These are phyloP conservation scores for Ataeniobius toweri DNA, from an alignment of 2,797 vertebrate species.

Conservation along the genomic window DNA sequence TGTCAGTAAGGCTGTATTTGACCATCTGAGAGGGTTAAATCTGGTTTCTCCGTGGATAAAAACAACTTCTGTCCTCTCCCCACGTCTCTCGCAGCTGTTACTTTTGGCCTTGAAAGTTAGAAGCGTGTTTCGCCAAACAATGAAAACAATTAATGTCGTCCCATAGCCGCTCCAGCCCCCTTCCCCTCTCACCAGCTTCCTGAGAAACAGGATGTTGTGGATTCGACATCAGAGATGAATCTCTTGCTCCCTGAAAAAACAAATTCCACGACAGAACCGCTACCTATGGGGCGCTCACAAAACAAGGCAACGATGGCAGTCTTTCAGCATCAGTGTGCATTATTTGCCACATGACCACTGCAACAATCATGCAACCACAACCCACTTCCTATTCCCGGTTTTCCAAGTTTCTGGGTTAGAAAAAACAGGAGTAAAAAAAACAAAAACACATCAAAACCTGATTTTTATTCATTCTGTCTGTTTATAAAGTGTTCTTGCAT, in stretches of 20 bases:
- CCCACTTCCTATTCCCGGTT: conserved; percentile 43
- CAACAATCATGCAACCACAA: conserved; percentile 46
- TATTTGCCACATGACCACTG: conserved; percentile 19
- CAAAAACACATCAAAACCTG: background rate
- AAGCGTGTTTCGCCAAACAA: conserved; percentile 64
- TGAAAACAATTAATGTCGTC: conserved; percentile 69
- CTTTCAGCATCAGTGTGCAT: conserved; percentile 5
- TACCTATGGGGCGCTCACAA: conserved; percentile 6
- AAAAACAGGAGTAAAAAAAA: background rate
- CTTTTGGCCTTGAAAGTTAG: conserved; percentile 64
- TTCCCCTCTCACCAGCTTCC: conserved; percentile 63
- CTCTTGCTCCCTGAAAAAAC: conserved; percentile 30
- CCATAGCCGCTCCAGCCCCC: conserved; percentile 34
- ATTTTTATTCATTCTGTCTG: background rate
- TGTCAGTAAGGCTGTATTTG: conserved; percentile 1
- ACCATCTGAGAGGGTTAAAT: background rate
- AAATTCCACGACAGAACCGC: conserved; percentile 23
- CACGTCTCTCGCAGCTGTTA: conserved; percentile 52
- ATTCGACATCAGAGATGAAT: conserved; percentile 61
- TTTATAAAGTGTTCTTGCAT: background rate
- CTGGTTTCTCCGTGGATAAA: conserved; percentile 17
- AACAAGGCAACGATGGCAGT: background rate
- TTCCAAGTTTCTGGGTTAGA: background rate
- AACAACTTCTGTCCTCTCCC: conserved; percentile 32
- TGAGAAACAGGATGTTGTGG: conserved; percentile 79